Evolutionary conservation across 2,888 invertebrate species (phyloP).

Genomic region (Eristalis pertinax): DNA sequence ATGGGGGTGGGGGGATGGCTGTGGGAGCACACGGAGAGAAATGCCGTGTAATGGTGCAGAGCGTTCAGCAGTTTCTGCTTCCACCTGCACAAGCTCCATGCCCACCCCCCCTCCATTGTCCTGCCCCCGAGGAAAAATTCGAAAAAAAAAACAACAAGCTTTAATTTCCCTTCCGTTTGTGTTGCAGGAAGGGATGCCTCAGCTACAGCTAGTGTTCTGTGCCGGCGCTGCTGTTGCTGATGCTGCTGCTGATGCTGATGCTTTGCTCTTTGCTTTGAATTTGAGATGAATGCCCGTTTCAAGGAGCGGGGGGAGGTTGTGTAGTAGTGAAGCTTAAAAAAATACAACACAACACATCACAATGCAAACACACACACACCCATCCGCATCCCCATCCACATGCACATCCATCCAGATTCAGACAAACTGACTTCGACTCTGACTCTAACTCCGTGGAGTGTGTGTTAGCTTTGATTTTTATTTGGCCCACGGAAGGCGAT

Average conservation of each 20-base stretch:
- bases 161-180: conserved; percentile 70
- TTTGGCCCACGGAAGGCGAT: conserved; percentile 7
- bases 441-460: neutral
- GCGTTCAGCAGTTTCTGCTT: conserved; percentile 2
- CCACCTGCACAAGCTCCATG: neutral
- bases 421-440: conserved; percentile 40
- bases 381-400: neutral
- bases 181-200: conserved; percentile 54
- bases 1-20: neutral
- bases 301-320: conserved; percentile 47
- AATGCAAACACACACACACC: neutral
- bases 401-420: neutral
- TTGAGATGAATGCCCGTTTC: conserved; percentile 55
- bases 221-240: conserved; percentile 1
- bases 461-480: conserved; percentile 48
- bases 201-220: neutral
- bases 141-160: conserved; percentile 60
- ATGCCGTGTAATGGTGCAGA: conserved; percentile 57
- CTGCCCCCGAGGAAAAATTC: conserved; percentile 50
- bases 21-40: neutral
- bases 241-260: conserved; percentile 12
- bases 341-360: neutral
- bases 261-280: conserved; percentile 53
- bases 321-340: conserved; percentile 33
- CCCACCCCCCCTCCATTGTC: conserved; percentile 44